These are phyloP conservation scores for Latrodectus hesperus DNA, from an alignment of 2,888 invertebrate species.

Conservation along the genomic window DNA sequence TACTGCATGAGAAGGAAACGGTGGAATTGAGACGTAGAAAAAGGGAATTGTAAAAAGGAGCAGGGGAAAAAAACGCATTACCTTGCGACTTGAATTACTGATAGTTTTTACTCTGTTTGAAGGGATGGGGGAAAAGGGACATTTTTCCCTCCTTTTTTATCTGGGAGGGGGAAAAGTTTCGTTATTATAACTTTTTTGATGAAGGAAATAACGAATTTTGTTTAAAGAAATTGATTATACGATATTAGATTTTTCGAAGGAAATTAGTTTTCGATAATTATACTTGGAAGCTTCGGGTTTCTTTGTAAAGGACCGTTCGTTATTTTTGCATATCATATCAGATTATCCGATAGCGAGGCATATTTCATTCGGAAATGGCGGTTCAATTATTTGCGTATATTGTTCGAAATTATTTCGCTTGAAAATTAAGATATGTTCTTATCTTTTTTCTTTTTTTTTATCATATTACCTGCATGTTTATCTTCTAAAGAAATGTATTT, in stretches of 20 bases:
- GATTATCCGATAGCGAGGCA: too few relatives aligned
- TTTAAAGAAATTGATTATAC: slow-evolving; percentile 3
- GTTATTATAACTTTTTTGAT: slow-evolving; percentile 2
- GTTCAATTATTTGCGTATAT: too few relatives aligned
- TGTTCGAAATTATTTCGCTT: too few relatives aligned
- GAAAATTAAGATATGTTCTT: too few relatives aligned
- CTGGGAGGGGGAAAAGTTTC: neutral
- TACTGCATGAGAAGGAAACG: slow-evolving; percentile 15
- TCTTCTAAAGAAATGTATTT: too few relatives aligned
- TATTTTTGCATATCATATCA: too few relatives aligned
- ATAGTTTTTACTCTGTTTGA: slow-evolving; percentile 46
- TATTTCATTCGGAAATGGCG: too few relatives aligned
- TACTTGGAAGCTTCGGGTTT: neutral
- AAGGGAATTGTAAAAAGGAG: neutral
- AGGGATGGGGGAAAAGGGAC: neutral
- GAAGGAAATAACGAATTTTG: slow-evolving; percentile 3
- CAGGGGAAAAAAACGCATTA: slow-evolving; percentile 35
- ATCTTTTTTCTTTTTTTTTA: too few relatives aligned
- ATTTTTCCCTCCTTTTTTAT: neutral
- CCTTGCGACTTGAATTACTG: slow-evolving; percentile 42
- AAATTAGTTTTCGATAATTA: slow-evolving; percentile 5
- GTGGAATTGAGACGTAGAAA: slow-evolving; percentile 26
- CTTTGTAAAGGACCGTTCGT: too few relatives aligned
- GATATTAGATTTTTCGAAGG: slow-evolving; percentile 4
- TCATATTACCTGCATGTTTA: too few relatives aligned